Evolutionary conservation across 1,140 invertebrate species (phyloP).

Genomic region (Gryllus bimaculatus): DNA sequence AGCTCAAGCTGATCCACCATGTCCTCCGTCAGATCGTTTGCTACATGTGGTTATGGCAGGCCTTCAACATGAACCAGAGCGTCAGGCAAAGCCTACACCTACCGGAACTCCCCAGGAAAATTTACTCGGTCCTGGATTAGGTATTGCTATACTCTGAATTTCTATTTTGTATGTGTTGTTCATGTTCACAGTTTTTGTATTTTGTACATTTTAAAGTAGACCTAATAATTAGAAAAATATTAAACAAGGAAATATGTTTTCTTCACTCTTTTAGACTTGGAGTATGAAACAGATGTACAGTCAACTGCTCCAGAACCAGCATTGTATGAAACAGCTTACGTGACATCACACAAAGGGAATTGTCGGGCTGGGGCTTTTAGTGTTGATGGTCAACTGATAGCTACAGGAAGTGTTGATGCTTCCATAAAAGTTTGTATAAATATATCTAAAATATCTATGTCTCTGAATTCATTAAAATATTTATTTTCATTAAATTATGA

Average conservation of each 20-base stretch:
- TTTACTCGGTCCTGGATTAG: conserved; percentile 69
- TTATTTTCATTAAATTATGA: background rate
- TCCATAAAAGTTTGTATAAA: conserved; percentile 74
- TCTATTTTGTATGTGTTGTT: background rate
- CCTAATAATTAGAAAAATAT: too few relatives aligned
- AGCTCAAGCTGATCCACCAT: conserved; percentile 80
- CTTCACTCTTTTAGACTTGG: conserved; percentile 54
- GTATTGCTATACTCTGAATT: conserved; percentile 30
- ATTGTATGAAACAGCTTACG: conserved; percentile 95
- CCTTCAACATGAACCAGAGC: conserved; percentile 73
- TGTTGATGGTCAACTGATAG: conserved; percentile 87
- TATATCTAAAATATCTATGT: background rate
- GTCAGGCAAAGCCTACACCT: conserved; percentile 5
- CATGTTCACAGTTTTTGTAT: background rate
- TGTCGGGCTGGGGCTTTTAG: conserved; percentile 93
- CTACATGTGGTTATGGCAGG: conserved; percentile 79
- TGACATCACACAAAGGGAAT: conserved; percentile 95
- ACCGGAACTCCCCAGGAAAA: conserved; percentile 49
- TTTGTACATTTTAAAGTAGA: too few relatives aligned
- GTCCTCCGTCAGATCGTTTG: conserved; percentile 88
- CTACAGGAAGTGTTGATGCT: conserved; percentile 94
- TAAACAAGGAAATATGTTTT: background rate
- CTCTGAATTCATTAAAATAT: background rate
- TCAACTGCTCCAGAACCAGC: conserved; percentile 86
- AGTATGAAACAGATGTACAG: conserved; percentile 89